These are phyloP conservation scores for Pseudomyrmex flavicornis DNA, from an alignment of 1,140 invertebrate genomes.

Conservation along the genomic window DNA sequence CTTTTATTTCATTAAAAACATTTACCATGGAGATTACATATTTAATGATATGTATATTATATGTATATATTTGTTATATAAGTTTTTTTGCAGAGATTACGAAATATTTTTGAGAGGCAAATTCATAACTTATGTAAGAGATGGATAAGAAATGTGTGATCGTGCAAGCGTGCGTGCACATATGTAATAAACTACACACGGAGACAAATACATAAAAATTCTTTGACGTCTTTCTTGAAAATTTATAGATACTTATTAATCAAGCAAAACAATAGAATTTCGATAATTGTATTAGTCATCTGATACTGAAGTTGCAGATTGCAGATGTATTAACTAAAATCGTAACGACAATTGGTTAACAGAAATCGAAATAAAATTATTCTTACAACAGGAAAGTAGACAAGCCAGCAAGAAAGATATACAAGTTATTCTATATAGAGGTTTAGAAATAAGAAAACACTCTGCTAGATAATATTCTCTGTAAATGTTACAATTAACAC, in stretches of 20 bases:
- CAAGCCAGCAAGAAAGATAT: conserved; percentile 37
- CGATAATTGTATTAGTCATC: conserved; percentile 66
- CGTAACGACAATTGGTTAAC: conserved; percentile 69
- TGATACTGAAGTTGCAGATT: conserved; percentile 62
- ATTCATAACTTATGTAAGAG: conserved; percentile 56
- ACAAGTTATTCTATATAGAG: conserved; percentile 50
- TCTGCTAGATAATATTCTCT: conserved; percentile 62
- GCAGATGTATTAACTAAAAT: conserved; percentile 75
- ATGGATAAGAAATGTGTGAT: conserved; percentile 19
- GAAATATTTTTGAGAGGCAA: conserved; percentile 69
- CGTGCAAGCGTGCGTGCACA: conserved; percentile 45
- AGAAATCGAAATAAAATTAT: conserved; percentile 71
- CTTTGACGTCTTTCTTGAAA: conserved; percentile 52
- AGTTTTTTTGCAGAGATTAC: background rate
- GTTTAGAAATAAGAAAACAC: conserved; percentile 63
- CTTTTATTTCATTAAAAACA: background rate
- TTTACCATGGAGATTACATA: no score
- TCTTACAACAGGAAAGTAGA: conserved; percentile 72
- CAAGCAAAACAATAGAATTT: conserved; percentile 53
- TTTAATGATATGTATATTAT: no score
- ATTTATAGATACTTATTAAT: conserved; percentile 66
- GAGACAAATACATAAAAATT: conserved; percentile 55
- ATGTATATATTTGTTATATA: no score
- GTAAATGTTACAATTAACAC: conserved; percentile 11
- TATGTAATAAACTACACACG: background rate